A percentile compares a stretch with the other conserved stretches of the same genome.
phyloP scores from a whole-genome alignment of 2,888 invertebrate species.

The Stegana nigrithorax region DNA sequence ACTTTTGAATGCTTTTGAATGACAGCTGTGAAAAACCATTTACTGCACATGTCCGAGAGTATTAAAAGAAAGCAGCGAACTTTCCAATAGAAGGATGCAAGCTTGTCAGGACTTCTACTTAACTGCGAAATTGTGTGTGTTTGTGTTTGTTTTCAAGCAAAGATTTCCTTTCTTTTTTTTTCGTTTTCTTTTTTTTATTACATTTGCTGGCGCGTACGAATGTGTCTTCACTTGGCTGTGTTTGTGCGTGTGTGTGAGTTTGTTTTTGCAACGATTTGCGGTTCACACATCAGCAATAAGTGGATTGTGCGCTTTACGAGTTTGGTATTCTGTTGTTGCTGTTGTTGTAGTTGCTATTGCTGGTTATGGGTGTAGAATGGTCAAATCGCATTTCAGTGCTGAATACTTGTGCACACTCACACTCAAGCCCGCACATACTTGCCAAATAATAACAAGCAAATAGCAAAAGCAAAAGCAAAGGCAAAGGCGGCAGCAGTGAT shows the following conservation, averaged over 20 bases:
- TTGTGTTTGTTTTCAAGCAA: neutral
- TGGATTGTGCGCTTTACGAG: conserved; percentile 35
- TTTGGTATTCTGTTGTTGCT: conserved; percentile 22
- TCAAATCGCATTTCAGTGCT: neutral
- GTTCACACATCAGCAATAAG: conserved; percentile 49
- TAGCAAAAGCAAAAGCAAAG: too few relatives aligned
- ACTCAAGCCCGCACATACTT: neutral
- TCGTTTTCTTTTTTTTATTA: conserved; percentile 39
- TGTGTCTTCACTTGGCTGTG: conserved; percentile 38
- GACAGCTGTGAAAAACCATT: conserved; percentile 50
- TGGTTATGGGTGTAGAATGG: conserved; percentile 14
- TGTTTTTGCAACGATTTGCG: conserved; percentile 26
- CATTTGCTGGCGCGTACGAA: conserved; percentile 26
- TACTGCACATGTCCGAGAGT: conserved; percentile 55
- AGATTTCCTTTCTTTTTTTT: neutral
- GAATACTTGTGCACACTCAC: neutral
- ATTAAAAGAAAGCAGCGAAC: conserved; percentile 6
- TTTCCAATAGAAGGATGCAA: neutral
- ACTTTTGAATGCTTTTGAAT: conserved; percentile 54
- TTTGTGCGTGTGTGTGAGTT: conserved; percentile 17
- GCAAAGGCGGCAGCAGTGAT: too few relatives aligned
- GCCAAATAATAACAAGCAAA: conserved; percentile 19
- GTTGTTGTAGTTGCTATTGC: conserved; percentile 17
- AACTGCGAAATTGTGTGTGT: too few relatives aligned
- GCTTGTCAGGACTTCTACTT: too few relatives aligned